Evolutionary conservation across 2,888 invertebrate genomes (phyloP), one percentile per base, ranked within the genome.

Genomic region (Scrobipalpa atriplicella): DNA sequence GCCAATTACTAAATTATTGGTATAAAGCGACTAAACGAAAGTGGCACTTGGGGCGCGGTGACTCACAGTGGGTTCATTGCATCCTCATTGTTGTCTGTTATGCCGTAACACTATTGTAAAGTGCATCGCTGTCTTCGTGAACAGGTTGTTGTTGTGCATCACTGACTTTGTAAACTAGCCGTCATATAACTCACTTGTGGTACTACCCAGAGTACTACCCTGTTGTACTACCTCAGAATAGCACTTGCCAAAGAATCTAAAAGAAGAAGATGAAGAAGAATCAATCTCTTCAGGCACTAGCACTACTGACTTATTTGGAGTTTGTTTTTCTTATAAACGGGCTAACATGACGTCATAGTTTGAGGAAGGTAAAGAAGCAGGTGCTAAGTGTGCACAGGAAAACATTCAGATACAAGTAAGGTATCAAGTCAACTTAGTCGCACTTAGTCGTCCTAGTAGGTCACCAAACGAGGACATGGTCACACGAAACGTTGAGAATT

Each of bases 61-160:
- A 47, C n/a, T 47, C 47, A 47, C n/a, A 47, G 47, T n/a, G 47
- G 16, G 47, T 47, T 47, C n/a, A 16, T n/a, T 47, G 47, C 47
- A 47, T 47, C 47, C 5, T 47, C 5, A 5, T 47, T 47, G 47
- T 47, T 16, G 16, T 47, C n/a, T 47, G 47, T 47, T 47, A 16
- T 16, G 47, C 2, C 29, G 29, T 29, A 29, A 1, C 16, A n/a
- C n/a, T 16, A 5, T 16, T n/a, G 16, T 47, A 16, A 29, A 29
- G 29, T 47, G n/a, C 47, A 16, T 47, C 47, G 16, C 47, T 43
- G 3, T 43, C 47, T 47, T 16, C 8, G 8, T n/a, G 8, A 47
- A 47, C 47, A 47, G 47, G 47, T 47, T 47, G 47, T 47, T 47
- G 47, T 47, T 47, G 6, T n/a, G n/a, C 47, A n/a, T 47, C 47